Evolutionary conservation across 2,888 invertebrate genomes (phyloP).

Genomic region (Hypsopygia costalis): DNA sequence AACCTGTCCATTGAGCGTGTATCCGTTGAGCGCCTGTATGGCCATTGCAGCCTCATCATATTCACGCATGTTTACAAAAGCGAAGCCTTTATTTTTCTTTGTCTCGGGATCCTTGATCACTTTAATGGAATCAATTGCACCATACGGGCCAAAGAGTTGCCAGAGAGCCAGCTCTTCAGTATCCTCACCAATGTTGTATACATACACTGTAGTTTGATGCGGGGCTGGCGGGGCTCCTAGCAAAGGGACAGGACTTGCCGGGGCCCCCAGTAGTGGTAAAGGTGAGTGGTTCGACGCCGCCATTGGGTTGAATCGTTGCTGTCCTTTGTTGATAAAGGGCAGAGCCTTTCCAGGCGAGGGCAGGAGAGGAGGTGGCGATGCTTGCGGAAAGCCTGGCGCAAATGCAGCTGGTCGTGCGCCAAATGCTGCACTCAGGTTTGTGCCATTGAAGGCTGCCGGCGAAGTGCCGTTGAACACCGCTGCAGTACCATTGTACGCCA

Average conservation of each 20-base stretch:
- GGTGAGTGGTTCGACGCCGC: constrained; percentile 69
- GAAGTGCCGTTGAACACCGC: constrained; percentile 61
- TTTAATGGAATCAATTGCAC: constrained; percentile 77
- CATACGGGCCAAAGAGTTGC: constrained; percentile 77
- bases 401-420: constrained; percentile 60
- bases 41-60: constrained; percentile 78
- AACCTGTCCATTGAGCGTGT: constrained; percentile 79
- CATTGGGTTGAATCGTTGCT: constrained; percentile 75
- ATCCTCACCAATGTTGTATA: constrained; percentile 77
- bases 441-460: constrained; percentile 61
- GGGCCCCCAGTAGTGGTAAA: constrained; percentile 65
- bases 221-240: constrained; percentile 58
- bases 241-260: constrained; percentile 67
- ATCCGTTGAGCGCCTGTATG: constrained; percentile 76
- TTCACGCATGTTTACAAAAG: constrained; percentile 78
- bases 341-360: constrained; percentile 75
- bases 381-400: constrained; percentile 65
- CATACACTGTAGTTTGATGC: constrained; percentile 76
- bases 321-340: constrained; percentile 75
- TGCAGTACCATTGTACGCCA: constrained; percentile 64
- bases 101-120: constrained; percentile 78
- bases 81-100: constrained; percentile 78
- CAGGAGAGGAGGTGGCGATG: constrained; percentile 69
- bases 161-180: constrained; percentile 75
- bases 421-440: constrained; percentile 58